phyloP scores from a whole-genome alignment of 2,113 vertebrate genomes.

The Dissostichus mawsoni region DNA sequence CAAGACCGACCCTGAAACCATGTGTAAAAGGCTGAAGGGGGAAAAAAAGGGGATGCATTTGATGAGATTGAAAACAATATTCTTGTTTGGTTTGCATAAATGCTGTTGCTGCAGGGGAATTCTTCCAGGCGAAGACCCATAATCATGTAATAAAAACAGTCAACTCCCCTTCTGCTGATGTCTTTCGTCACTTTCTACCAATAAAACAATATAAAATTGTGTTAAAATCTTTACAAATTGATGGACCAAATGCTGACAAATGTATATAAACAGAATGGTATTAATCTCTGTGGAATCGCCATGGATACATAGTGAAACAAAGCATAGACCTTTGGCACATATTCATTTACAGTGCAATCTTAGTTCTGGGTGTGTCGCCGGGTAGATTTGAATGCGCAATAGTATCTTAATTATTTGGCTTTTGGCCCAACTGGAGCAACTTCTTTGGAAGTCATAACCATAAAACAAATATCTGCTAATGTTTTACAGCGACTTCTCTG shows the following conservation, averaged over 20 bases:
- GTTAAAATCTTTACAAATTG: neutral
- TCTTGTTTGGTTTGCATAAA: neutral
- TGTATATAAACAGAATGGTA: neutral
- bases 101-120: neutral
- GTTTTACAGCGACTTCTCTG: no score
- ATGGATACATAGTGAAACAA: neutral
- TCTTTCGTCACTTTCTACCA: neutral
- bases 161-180: neutral
- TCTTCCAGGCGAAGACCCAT: neutral
- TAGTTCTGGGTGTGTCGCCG: neutral
- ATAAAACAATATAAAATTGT: neutral
- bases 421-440: neutral
- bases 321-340: constrained; percentile 11
- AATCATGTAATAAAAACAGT: neutral
- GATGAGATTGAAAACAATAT: constrained; percentile 17
- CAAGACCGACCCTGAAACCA: constrained; percentile 9
- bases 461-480: neutral
- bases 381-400: neutral
- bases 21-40: neutral
- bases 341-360: neutral
- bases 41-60: neutral
- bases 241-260: neutral
- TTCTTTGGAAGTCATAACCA: neutral
- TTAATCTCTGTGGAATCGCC: neutral
- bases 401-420: neutral